A percentile compares a stretch with the other conserved stretches of the same genome.
Conservation (phyloP, 2,888 invertebrate genomes). For the Ischnura elegans region DNA sequence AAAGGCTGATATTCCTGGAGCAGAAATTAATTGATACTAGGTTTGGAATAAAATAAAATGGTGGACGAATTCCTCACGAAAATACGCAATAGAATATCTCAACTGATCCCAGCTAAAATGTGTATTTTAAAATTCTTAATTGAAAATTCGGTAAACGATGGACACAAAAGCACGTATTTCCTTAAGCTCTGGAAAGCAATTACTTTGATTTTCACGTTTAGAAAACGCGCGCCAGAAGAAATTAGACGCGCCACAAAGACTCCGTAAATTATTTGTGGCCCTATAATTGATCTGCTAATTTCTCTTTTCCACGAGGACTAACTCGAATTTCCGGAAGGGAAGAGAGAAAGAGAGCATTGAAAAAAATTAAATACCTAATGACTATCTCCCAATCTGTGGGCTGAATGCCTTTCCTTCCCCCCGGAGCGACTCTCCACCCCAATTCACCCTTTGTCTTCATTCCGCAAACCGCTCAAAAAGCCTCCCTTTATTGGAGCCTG, state of each 20-base stretch:
- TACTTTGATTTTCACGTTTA: background rate
- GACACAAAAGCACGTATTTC: background rate
- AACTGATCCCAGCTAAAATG: background rate
- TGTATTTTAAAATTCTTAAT: background rate
- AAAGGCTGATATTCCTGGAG: too few species aligned
- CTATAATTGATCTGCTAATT: slow-evolving; percentile 16
- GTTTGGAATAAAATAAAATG: too few species aligned
- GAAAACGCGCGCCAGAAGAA: background rate
- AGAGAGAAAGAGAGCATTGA: slow-evolving; percentile 30
- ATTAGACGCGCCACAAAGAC: background rate
- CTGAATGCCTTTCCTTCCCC: background rate
- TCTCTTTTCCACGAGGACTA: slow-evolving; percentile 24
- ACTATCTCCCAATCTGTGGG: slow-evolving; percentile 45
- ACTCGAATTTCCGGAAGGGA: background rate
- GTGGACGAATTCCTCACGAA: too few species aligned
- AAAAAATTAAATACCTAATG: slow-evolving; percentile 38
- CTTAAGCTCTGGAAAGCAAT: background rate
- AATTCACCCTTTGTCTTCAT: slow-evolving; percentile 18
- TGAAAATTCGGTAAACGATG: background rate
- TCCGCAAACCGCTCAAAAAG: background rate
- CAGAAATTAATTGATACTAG: too few species aligned
- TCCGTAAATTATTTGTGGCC: background rate
- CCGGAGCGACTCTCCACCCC: background rate
- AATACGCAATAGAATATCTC: background rate
- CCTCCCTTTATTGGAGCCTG: background rate